These are phyloP conservation scores for Botrylloides violaceus DNA, from an alignment of 23 tunicate species.

Conservation along the genomic window DNA sequence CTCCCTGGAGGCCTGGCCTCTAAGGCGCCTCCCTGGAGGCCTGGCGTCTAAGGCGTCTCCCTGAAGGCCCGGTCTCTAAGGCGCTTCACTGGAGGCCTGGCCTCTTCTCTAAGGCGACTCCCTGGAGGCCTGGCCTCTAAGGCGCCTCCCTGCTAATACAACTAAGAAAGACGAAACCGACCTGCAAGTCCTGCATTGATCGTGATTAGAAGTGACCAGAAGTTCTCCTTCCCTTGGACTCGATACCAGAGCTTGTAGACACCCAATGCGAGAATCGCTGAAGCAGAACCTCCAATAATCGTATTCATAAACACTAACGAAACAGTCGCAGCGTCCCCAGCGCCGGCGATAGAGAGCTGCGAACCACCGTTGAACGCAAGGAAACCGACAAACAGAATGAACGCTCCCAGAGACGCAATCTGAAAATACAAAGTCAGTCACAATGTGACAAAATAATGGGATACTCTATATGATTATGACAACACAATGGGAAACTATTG, in stretches of 20 bases:
- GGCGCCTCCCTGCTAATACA: too few species aligned
- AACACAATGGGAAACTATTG: neutral
- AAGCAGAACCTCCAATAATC: conserved; percentile 21
- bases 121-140: too few species aligned
- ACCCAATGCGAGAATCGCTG: conserved; percentile 19
- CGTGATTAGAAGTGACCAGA: conserved; percentile 25
- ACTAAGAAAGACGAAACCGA: too few species aligned
- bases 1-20: too few species aligned
- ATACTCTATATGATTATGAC: neutral
- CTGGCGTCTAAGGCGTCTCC: too few species aligned
- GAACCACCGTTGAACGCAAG: conserved; percentile 48
- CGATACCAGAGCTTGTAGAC: conserved; percentile 10
- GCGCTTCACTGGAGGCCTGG: too few species aligned
- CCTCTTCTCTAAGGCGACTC: too few species aligned
- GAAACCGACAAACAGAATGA: conserved; percentile 36
- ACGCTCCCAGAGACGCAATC: conserved; percentile 34
- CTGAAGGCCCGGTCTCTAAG: too few species aligned
- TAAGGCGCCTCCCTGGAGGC: too few species aligned
- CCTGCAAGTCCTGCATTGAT: conserved; percentile 23
- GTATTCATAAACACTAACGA: conserved; percentile 24
- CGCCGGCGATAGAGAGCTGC: conserved; percentile 14
- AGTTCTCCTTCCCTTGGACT: conserved; percentile 26
- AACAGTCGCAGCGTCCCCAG: conserved; percentile 33
- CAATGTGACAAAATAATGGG: neutral
- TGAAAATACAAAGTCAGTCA: neutral